These are phyloP conservation scores for Dynastes tityus DNA, from an alignment of 2,888 invertebrate genomes.

Conservation along the genomic window DNA sequence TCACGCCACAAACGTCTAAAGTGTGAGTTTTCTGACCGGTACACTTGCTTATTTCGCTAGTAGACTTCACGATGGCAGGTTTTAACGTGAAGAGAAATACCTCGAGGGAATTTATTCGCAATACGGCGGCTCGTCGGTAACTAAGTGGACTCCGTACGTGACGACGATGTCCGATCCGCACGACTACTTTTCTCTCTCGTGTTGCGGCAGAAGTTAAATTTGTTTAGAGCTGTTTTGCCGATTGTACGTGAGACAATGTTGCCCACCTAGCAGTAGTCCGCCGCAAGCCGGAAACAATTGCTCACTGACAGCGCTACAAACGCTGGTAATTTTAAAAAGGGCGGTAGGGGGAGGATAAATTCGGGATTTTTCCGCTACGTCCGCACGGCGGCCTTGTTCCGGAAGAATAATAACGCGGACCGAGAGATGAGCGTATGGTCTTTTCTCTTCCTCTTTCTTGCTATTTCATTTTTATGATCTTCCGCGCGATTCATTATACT, in stretches of 20 bases:
- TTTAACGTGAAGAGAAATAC: neutral
- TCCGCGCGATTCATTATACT: neutral
- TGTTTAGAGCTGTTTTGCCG: constrained; percentile 51
- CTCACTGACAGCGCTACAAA: constrained; percentile 35
- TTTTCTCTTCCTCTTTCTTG: neutral
- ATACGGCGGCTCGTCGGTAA: constrained; percentile 50
- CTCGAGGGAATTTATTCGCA: constrained; percentile 1
- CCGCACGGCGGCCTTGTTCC: neutral
- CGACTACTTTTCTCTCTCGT: constrained; percentile 32
- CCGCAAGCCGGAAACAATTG: constrained; percentile 32
- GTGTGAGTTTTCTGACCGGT: too few relatives aligned
- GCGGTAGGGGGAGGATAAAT: neutral
- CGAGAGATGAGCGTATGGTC: neutral
- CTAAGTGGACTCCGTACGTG: constrained; percentile 59
- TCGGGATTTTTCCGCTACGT: constrained; percentile 14
- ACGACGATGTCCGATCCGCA: constrained; percentile 50
- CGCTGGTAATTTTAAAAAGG: constrained; percentile 13
- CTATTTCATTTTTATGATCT: constrained; percentile 31
- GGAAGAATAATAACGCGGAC: neutral
- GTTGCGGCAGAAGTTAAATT: constrained; percentile 55
- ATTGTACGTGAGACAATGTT: constrained; percentile 41
- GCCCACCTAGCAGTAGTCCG: neutral
- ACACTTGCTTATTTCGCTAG: constrained; percentile 2
- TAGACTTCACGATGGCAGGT: constrained; percentile 1
- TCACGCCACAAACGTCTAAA: too few relatives aligned